These are phyloP conservation scores for Discoglossus pictus DNA, from an alignment of 2,797 vertebrate genomes.

Conservation along the genomic window DNA sequence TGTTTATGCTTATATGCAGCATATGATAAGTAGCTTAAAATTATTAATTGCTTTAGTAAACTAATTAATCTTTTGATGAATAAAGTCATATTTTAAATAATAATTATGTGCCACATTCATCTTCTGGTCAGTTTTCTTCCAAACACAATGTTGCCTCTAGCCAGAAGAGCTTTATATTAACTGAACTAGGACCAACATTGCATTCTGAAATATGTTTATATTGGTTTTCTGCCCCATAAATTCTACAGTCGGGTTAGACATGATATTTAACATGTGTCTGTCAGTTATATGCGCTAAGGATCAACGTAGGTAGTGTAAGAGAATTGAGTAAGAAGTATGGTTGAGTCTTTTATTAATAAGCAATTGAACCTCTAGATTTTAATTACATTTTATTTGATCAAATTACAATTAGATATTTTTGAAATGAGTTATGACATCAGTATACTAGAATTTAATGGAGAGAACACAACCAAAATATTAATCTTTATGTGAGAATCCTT, in stretches of 20 bases:
- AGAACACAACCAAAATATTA: conserved; percentile 4
- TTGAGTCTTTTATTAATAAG: conserved; percentile 55
- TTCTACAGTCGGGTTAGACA: conserved; percentile 58
- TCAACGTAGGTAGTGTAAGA: no score
- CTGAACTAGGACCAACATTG: conserved; percentile 73
- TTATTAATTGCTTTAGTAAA: no score
- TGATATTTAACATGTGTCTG: conserved; percentile 74
- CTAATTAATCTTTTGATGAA: no score
- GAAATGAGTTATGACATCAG: conserved; percentile 54
- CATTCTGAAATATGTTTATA: conserved; percentile 75
- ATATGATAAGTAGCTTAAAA: no score
- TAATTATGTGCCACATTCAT: conserved; percentile 28
- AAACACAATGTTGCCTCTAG: conserved; percentile 70
- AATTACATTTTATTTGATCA: conserved; percentile 38
- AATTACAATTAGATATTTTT: conserved; percentile 55
- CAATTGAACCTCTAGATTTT: conserved; percentile 59
- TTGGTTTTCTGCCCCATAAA: conserved; percentile 71
- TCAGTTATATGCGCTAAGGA: conserved; percentile 59
- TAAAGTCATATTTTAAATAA: conserved; percentile 27
- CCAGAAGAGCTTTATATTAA: conserved; percentile 63
- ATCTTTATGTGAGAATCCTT: conserved; percentile 29
- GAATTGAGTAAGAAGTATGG: no score
- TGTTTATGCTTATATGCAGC: no score
- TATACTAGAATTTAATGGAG: conserved; percentile 44
- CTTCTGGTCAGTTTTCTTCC: conserved; percentile 45